These are phyloP conservation scores for Lanius collurio DNA, from an alignment of 2,113 vertebrate genomes.

Conservation along the genomic window DNA sequence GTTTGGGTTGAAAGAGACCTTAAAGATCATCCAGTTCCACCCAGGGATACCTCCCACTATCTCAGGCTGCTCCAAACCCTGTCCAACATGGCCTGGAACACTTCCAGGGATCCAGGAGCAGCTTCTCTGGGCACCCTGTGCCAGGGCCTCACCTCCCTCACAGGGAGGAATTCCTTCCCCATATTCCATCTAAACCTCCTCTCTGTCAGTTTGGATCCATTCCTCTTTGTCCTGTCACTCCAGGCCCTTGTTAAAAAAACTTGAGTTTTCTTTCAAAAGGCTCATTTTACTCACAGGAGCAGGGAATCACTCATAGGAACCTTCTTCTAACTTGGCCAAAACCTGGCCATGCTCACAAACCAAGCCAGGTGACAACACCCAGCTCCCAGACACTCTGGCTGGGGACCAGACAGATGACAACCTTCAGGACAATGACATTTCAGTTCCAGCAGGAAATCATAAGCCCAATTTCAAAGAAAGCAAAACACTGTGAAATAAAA, in stretches of 20 bases:
- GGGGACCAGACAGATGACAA: neutral
- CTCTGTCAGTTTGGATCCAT: neutral
- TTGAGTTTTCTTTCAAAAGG: neutral
- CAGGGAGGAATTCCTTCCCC: neutral
- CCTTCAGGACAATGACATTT: neutral
- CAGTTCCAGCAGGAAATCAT: neutral
- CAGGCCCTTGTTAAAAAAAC: neutral
- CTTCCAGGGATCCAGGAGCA: neutral
- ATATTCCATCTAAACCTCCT: neutral
- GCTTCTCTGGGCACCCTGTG: fast-evolving
- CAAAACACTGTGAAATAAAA: neutral
- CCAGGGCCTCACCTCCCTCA: fast-evolving
- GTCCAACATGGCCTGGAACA: neutral
- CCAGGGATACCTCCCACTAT: fast-evolving
- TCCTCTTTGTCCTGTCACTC: neutral
- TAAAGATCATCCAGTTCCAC: neutral
- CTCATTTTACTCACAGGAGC: neutral
- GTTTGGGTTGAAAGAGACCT: neutral
- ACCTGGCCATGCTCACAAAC: neutral
- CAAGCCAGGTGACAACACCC: neutral
- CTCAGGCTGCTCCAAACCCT: neutral
- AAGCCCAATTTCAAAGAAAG: neutral
- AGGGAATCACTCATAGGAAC: neutral
- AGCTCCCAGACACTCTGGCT: neutral
- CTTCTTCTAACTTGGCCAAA: neutral